Percentiles rank a stretch among this genome's conserved stretches.
Conservation (phyloP, 2,888 invertebrate species). For the Leucophenga montana region DNA sequence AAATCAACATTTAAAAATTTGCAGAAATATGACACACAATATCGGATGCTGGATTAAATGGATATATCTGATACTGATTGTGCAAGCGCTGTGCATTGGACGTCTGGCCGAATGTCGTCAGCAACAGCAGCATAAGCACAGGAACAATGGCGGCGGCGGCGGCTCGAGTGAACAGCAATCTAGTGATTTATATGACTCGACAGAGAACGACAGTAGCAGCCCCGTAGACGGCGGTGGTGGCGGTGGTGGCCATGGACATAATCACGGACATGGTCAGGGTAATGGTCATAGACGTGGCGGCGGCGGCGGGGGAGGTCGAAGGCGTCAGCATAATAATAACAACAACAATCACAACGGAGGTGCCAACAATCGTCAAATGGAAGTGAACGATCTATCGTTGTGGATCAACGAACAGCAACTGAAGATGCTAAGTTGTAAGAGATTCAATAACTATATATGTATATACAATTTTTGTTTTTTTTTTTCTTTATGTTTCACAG, state of each 20-base stretch:
- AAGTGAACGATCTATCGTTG: slow-evolving; percentile 80
- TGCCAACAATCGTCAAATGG: slow-evolving; percentile 45
- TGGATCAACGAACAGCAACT: slow-evolving; percentile 95
- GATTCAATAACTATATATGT: too few relatives aligned
- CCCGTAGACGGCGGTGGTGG: slow-evolving; percentile 26
- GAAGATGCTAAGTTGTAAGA: slow-evolving; percentile 89
- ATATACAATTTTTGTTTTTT: too few relatives aligned
- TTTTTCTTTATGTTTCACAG: too few relatives aligned
- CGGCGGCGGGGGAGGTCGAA: slow-evolving; percentile 47
- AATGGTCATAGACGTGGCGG: slow-evolving; percentile 23
- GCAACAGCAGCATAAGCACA: slow-evolving; percentile 52
- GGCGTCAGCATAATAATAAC: slow-evolving; percentile 45
- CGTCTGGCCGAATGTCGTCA: slow-evolving; percentile 55
- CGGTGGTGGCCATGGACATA: slow-evolving; percentile 35
- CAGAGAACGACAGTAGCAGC: slow-evolving; percentile 46
- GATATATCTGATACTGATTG: slow-evolving; percentile 58
- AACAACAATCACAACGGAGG: slow-evolving; percentile 43
- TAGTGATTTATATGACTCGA: slow-evolving; percentile 43
- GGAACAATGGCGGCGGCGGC: slow-evolving; percentile 46
- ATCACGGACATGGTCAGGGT: slow-evolving; percentile 38
- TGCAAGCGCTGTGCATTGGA: slow-evolving; percentile 55
- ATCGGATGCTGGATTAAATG: slow-evolving; percentile 58
- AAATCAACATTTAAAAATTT: slow-evolving; percentile 14
- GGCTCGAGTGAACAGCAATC: slow-evolving; percentile 44
- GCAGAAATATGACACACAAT: slow-evolving; percentile 55